Conservation (phyloP, 2,888 invertebrate genomes). For the Leucania comma region DNA sequence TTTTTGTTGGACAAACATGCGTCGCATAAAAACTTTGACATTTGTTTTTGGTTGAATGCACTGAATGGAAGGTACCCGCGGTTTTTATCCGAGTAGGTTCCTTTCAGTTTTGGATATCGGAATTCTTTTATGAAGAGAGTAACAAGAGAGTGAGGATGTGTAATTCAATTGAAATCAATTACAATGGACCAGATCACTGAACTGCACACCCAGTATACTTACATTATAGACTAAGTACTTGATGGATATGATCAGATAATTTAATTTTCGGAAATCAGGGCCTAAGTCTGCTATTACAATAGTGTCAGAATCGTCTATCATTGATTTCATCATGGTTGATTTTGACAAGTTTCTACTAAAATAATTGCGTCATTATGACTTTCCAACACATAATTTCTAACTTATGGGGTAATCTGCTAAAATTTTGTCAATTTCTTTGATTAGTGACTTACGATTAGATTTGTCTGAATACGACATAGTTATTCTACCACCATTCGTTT, state of each 20-base stretch:
- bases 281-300: no score
- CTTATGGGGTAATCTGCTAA: no score
- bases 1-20: conserved; percentile 41
- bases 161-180: conserved; percentile 36
- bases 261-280: neutral
- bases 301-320: no score
- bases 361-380: no score
- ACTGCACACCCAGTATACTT: conserved; percentile 2
- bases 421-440: no score
- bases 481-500: no score
- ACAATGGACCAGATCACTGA: conserved; percentile 29
- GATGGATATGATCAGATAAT: neutral
- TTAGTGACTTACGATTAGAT: no score
- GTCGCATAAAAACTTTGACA: conserved; percentile 20
- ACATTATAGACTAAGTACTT: neutral
- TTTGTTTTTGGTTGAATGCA: conserved; percentile 26
- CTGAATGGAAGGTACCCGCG: neutral
- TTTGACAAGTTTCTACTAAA: no score
- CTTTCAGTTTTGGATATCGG: conserved; percentile 12
- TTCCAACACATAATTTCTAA: no score
- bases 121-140: conserved; percentile 5
- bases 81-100: neutral
- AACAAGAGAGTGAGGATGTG: conserved; percentile 16
- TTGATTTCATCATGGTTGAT: no score
- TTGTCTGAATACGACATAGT: no score